phyloP scores from a whole-genome alignment of 1,140 invertebrate species.

The Phortica variegata region DNA sequence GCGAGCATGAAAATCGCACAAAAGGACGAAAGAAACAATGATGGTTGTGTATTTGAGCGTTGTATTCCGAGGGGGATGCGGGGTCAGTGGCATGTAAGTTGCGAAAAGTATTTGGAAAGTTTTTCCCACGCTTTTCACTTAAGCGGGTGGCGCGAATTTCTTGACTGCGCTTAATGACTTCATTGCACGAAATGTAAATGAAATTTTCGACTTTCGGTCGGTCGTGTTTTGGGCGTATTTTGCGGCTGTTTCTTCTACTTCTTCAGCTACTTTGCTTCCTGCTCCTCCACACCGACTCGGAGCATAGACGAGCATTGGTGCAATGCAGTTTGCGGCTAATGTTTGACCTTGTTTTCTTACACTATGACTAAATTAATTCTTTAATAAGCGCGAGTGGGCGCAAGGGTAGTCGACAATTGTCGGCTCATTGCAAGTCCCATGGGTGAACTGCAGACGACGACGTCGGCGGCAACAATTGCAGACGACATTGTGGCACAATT shows the following conservation, averaged over 20 bases:
- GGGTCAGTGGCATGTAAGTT: no score
- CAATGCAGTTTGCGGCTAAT: conserved; percentile 55
- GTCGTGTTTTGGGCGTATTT: conserved; percentile 23
- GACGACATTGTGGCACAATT: neutral
- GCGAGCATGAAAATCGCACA: conserved; percentile 8
- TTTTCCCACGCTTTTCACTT: conserved; percentile 43
- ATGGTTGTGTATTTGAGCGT: no score
- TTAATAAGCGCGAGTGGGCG: conserved; percentile 38
- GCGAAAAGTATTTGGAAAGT: conserved; percentile 35
- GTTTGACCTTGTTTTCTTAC: conserved; percentile 54
- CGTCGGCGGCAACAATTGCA: conserved; percentile 20
- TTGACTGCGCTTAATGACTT: conserved; percentile 37
- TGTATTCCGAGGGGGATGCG: no score
- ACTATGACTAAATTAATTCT: conserved; percentile 54
- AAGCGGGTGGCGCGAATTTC: conserved; percentile 33
- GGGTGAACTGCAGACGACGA: conserved; percentile 40
- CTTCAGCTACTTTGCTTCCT: no score
- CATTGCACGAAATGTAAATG: conserved; percentile 23
- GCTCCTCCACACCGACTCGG: no score
- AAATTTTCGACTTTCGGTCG: conserved; percentile 1
- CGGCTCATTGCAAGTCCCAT: conserved; percentile 19
- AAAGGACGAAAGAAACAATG: conserved; percentile 2
- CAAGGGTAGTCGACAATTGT: neutral
- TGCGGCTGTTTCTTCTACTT: no score
- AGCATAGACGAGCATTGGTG: no score